Evolutionary conservation across 92 coral and sea anemone genomes (phyloP).

Genomic region (Parazoanthus darwini): DNA sequence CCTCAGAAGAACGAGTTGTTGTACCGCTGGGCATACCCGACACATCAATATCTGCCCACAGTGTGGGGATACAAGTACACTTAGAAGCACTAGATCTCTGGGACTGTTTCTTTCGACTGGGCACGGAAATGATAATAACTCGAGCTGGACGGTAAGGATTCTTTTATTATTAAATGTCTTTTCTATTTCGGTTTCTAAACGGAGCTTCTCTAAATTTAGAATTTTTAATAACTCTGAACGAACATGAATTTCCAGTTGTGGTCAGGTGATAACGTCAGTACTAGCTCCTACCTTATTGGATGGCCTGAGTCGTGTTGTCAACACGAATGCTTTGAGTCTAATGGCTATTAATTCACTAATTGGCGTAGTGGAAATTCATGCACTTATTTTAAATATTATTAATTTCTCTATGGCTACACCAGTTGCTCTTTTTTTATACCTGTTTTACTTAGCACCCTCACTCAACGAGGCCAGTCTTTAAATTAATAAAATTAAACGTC

Average conservation of each 20-base stretch:
- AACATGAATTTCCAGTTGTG: neutral
- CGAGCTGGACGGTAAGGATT: conserved; percentile 84
- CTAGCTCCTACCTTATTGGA: neutral
- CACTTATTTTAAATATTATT: neutral
- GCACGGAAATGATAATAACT: conserved; percentile 91
- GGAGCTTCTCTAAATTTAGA: neutral
- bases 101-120: conserved; percentile 89
- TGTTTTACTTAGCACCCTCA: neutral
- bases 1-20: conserved; percentile 50
- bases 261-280: neutral
- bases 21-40: conserved; percentile 26
- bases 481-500: neutral
- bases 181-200: neutral
- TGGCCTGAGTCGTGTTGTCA: neutral
- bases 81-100: conserved; percentile 85
- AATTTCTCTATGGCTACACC: conserved; percentile 14
- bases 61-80: conserved; percentile 51
- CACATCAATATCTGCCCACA: conserved; percentile 14
- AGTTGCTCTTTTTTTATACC: conserved; percentile 7
- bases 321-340: neutral
- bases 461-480: neutral
- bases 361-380: neutral
- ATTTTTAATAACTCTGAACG: neutral
- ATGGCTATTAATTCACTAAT: conserved; percentile 30
- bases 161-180: neutral